Conservation (phyloP, 2,113 vertebrate genomes). For the Hypanus sabinus region DNA sequence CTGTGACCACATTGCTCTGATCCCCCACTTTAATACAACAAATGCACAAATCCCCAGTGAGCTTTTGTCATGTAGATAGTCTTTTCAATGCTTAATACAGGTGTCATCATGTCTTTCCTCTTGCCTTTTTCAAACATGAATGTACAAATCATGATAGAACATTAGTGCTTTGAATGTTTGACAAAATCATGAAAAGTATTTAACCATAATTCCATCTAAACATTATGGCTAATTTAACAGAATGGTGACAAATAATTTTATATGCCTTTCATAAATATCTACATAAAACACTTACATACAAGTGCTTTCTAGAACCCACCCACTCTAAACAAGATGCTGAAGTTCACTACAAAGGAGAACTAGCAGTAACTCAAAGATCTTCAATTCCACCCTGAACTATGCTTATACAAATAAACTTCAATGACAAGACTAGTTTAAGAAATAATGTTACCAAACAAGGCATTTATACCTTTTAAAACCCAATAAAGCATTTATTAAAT, state of each 20-base stretch:
- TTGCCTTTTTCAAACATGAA: constrained; percentile 38
- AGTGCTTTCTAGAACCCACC: not conserved
- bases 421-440: not conserved
- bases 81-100: constrained; percentile 39
- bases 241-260: not conserved
- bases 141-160: constrained; percentile 29
- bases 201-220: not conserved
- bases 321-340: not conserved
- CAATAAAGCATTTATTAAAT: not conserved
- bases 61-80: constrained; percentile 34
- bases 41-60: constrained; percentile 39
- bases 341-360: not conserved
- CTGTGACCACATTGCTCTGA: constrained; percentile 33
- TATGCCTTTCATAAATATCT: not conserved
- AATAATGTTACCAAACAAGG: not conserved
- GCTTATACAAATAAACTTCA: not conserved
- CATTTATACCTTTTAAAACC: not conserved
- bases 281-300: not conserved
- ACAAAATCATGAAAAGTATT: not conserved
- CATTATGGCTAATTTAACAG: not conserved
- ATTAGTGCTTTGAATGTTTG: constrained; percentile 22
- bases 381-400: not conserved
- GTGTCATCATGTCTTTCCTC: constrained; percentile 39
- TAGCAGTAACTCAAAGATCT: not conserved
- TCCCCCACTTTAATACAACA: constrained; percentile 38